These are phyloP conservation scores for Astur gentilis DNA, from an alignment of 2,113 vertebrate genomes.

Conservation along the genomic window DNA sequence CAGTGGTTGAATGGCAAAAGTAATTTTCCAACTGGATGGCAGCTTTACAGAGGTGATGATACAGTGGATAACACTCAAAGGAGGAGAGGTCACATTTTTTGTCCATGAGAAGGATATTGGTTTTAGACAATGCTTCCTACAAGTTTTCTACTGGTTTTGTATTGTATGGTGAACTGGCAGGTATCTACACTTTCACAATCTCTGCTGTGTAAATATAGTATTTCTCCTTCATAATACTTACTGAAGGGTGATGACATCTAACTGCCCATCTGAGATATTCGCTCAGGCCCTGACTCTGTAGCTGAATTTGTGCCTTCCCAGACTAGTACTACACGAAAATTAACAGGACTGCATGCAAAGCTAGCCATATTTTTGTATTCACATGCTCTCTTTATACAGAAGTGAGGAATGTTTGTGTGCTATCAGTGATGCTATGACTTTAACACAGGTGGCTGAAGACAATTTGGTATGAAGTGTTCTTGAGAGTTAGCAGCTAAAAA, in stretches of 20 bases:
- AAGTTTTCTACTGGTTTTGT: not conserved
- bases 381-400: not conserved
- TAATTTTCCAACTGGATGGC: slow-evolving; percentile 17
- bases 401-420: not conserved
- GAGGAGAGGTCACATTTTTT: not conserved
- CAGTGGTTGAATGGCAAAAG: not conserved
- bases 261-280: not conserved
- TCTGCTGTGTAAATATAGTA: not conserved
- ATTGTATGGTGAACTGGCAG: not conserved
- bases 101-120: not conserved
- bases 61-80: not conserved
- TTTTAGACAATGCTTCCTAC: not conserved
- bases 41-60: not conserved
- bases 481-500: not conserved
- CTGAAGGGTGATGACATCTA: not conserved
- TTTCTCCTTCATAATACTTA: not conserved
- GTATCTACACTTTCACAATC: not conserved
- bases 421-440: not conserved
- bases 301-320: not conserved
- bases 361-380: not conserved
- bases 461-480: not conserved
- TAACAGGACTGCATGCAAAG: not conserved
- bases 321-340: not conserved
- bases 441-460: not conserved
- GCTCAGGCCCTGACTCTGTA: not conserved